phyloP scores from a whole-genome alignment of 2,888 invertebrate species.

The Arctia plantaginis region DNA sequence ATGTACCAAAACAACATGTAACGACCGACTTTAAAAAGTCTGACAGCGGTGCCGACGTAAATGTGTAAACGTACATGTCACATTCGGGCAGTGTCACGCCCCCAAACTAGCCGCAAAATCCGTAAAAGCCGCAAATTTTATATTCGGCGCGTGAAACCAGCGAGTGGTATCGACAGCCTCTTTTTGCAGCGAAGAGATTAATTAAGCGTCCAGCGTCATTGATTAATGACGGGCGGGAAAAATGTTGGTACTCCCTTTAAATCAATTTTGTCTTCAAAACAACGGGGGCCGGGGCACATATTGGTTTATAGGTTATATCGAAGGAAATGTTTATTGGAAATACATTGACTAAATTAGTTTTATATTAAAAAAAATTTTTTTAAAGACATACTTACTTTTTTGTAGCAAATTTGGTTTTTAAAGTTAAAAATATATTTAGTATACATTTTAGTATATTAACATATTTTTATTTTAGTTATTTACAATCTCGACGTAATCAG shows the following conservation, averaged over 20 bases:
- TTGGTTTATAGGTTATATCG: constrained; percentile 17
- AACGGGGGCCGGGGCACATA: constrained; percentile 22
- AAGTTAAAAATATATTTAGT: no score
- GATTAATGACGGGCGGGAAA: constrained; percentile 71
- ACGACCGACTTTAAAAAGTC: constrained; percentile 13
- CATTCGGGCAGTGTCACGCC: constrained; percentile 21
- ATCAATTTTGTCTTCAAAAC: constrained; percentile 62
- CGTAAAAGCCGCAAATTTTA: constrained; percentile 33
- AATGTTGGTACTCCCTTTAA: constrained; percentile 58
- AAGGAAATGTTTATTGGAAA: not conserved
- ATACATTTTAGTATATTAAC: no score
- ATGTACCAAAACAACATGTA: constrained; percentile 3
- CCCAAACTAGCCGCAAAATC: constrained; percentile 2
- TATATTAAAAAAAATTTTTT: not conserved
- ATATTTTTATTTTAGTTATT: no score
- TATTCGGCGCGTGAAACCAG: constrained; percentile 38
- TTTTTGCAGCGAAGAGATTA: constrained; percentile 72
- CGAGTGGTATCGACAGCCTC: constrained; percentile 69
- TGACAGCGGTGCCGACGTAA: constrained; percentile 10
- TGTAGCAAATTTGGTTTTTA: no score
- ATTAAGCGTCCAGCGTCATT: constrained; percentile 64
- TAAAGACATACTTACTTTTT: not conserved
- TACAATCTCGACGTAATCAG: no score
- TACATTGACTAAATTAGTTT: not conserved
- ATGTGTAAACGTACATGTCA: constrained; percentile 18